Evolutionary conservation across 2,113 vertebrate species (phyloP).

Genomic region (Hassar affinis): DNA sequence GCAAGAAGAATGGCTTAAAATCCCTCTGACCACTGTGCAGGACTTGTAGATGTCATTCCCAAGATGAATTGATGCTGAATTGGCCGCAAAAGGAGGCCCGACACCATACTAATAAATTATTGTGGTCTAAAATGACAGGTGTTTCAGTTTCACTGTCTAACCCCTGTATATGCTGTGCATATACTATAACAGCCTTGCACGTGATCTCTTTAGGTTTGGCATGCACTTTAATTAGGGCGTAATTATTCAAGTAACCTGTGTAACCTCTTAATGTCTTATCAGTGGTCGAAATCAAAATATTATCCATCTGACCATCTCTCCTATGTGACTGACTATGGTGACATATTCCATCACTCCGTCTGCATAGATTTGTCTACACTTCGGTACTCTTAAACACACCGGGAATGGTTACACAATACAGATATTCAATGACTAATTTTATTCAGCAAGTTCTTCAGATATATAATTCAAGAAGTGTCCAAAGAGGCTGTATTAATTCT

Average conservation of each 20-base stretch:
- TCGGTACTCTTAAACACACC: not conserved
- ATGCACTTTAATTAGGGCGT: not conserved
- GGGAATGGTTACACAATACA: not conserved
- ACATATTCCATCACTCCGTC: not conserved
- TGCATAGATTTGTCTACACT: not conserved
- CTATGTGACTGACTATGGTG: not conserved
- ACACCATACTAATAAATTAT: too few relatives aligned
- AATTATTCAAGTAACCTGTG: not conserved
- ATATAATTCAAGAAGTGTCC: not conserved
- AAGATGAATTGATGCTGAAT: too few relatives aligned
- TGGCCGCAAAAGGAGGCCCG: too few relatives aligned
- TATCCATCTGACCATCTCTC: not conserved
- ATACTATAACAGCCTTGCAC: not conserved
- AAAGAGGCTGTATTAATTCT: not conserved
- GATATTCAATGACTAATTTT: slow-evolving; percentile 4
- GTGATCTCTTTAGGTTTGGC: not conserved
- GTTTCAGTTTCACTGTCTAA: too few relatives aligned
- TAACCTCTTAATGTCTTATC: not conserved
- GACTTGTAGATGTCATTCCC: too few relatives aligned
- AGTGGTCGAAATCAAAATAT: not conserved
- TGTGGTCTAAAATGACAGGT: too few relatives aligned
- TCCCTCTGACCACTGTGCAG: too few relatives aligned
- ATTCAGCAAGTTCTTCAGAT: not conserved
- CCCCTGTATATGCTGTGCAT: too few relatives aligned
- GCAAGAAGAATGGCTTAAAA: too few relatives aligned